Evolutionary conservation across 53 echinoderm and acorn worm species (phyloP), one percentile per base, ranked within the genome.

Genomic region (Arbacia lixula): DNA sequence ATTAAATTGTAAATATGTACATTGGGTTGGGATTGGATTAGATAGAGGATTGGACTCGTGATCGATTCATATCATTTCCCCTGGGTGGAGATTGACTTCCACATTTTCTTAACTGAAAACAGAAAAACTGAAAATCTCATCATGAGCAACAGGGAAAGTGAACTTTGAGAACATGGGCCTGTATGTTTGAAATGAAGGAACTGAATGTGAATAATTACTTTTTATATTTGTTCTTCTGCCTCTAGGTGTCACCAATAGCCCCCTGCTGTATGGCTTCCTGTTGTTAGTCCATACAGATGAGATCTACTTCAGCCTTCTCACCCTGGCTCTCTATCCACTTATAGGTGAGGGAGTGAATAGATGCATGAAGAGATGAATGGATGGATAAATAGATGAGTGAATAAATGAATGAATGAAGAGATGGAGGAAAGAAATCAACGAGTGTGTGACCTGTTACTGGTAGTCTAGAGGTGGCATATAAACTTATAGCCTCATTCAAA

Each of bases 271-370:
- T 21, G 84, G 91, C 53, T 60, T 95, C 12, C 66, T 84, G 10
- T 82, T 86, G 5, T 61, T 95, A 12, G 93, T 71, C 2, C 84
- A 87, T 51, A 88, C 72, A 8, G 67, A 88, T 25, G 84, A 84
- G 11, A 89, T 86, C 56, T 93, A 89, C 79, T 95, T 89, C 57
- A 71, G 89, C 43, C 83, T 95, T 8, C 51, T 95, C 8, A 60
- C 61, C 9, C 77, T 95, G 9, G 87, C 79, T 25, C 5, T 93
- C 29, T 95, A 93, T 63, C 95, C 95, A 41, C 35, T 93, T 10
- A 67, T 95, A 55, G 95, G 95, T 95, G 72, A 88, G 95, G 66
- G 41, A 76, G 57, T 6, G 46, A 71, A 12, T 14, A 38, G 19
- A 39, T 68, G 34, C 46, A 10, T 46, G 46, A 46, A 21, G 9